Base-by-base conservation (phyloP, 2,113 vertebrate species). In the Peromyscus polionotus region DNA sequence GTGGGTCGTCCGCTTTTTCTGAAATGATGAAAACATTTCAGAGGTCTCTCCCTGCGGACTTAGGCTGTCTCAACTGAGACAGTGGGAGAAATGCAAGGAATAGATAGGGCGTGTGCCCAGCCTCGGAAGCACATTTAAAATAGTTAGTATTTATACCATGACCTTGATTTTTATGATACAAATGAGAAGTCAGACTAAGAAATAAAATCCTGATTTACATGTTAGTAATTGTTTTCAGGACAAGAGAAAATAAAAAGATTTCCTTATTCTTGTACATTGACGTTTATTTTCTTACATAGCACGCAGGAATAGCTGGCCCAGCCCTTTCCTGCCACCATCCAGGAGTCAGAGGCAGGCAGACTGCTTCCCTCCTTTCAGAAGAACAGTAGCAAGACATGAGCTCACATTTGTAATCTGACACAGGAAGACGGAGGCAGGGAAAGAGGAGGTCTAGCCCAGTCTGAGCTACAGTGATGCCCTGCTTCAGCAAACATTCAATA, bases 261-360 rank as follows among this genome's bases (percentile, higher is more conserved):
- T 86, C 86, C 86, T 75, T 91, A 84, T 97, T 97, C 87, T 93
- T 93, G 33, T 95, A 91, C 70, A 97, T 65, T 84, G 72, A 67
- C 33, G 13, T 94, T 96, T 88, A 59, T 97, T 91, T 91, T 95
- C 80, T 94, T 95, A 85, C 96, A 67, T 93, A 90, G 79, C 26
- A 79, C 45, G 28, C 24, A 97, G 65, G 20, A 67, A 12, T 19
- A 45, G 26, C 1, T 67, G 19, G 84, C 42, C 48, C 39, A 67
- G 17, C 1, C 17, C 61, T 68, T 33, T 67, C 67, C 12, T 48
- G 16, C 14, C 39, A 67, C 31, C 17, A 13, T 33, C 42, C 2
- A 3, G 61, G 63, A 86, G 42, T 67, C 63, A 67, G 61, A 45
- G 63, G 84, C 59, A 67, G 83, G 28, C 61, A 45, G 61, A 67